Evolutionary conservation across 2,888 invertebrate species (phyloP).

Genomic region (Leistus spinibarbis): DNA sequence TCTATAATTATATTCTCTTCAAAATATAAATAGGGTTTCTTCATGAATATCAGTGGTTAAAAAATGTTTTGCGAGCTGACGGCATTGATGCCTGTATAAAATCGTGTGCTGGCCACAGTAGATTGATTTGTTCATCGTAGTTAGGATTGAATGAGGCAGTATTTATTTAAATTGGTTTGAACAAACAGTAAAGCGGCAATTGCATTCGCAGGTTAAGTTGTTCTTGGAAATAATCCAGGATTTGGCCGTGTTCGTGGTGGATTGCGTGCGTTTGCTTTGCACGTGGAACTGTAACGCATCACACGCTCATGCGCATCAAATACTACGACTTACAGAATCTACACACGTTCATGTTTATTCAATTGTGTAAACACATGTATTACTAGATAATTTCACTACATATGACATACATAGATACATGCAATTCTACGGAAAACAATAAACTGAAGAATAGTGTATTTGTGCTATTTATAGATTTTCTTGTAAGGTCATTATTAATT

Average conservation of each 20-base stretch:
- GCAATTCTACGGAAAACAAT: background rate
- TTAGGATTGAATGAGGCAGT: too few species aligned
- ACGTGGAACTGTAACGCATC: background rate
- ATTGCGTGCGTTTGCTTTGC: background rate
- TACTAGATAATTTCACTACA: background rate
- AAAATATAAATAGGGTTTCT: too few species aligned
- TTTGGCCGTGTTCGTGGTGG: background rate
- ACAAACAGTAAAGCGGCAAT: background rate
- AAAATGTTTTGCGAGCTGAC: too few species aligned
- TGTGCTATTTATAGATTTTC: too few species aligned
- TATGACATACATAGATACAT: background rate
- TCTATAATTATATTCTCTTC: too few species aligned
- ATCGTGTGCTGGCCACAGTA: too few species aligned
- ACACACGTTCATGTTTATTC: background rate
- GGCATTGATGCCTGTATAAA: too few species aligned
- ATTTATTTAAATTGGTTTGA: background rate
- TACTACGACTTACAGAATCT: background rate
- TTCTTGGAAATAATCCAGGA: background rate
- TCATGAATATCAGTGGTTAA: too few species aligned
- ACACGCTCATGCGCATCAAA: background rate
- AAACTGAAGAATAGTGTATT: too few species aligned
- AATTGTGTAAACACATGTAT: background rate
- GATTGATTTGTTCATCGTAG: too few species aligned
- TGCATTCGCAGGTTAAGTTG: background rate
- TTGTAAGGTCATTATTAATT: too few species aligned